Percentiles rank a stretch among this genome's conserved stretches.
Conservation (phyloP, 2,113 vertebrate species). For the Phrynosoma blainvillii region DNA sequence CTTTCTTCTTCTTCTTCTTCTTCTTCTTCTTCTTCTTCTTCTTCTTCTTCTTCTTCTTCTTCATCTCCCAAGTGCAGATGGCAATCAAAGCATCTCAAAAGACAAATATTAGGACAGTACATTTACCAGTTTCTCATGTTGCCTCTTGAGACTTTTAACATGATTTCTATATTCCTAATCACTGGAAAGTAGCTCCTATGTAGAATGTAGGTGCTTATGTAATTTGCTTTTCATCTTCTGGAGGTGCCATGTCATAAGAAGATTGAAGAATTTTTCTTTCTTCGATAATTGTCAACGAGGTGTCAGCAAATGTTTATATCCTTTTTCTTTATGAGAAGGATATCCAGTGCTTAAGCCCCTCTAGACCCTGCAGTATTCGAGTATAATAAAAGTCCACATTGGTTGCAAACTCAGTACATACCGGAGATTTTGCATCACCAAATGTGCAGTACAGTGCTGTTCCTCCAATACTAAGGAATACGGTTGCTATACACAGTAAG, state of each 20-base stretch:
- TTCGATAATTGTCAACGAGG: constrained; percentile 40
- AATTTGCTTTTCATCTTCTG: constrained; percentile 33
- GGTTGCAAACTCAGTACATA: constrained; percentile 90
- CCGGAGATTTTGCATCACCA: constrained; percentile 86
- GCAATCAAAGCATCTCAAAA: constrained; percentile 43
- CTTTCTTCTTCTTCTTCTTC: constrained; percentile 43
- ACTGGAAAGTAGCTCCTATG: constrained; percentile 48
- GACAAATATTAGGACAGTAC: constrained; percentile 30
- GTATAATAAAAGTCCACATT: constrained; percentile 90
- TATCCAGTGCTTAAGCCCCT: constrained; percentile 86
- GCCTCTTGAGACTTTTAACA: constrained; percentile 42
- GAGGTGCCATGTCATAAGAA: constrained; percentile 43
- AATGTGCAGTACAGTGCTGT: constrained; percentile 94
- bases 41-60: constrained; percentile 48
- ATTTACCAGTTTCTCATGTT: constrained; percentile 40
- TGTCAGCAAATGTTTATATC: constrained; percentile 18
- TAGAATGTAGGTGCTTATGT: constrained; percentile 47
- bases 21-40: constrained; percentile 45
- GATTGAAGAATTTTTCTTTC: constrained; percentile 51
- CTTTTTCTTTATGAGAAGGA: constrained; percentile 79
- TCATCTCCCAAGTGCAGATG: constrained; percentile 33
- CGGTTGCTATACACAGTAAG: constrained; percentile 89
- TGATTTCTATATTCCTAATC: constrained; percentile 40
- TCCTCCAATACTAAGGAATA: constrained; percentile 92
- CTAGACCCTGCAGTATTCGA: constrained; percentile 78